Base-by-base conservation (phyloP, 2,797 vertebrate genomes). In the Acanthopagrus latus region DNA sequence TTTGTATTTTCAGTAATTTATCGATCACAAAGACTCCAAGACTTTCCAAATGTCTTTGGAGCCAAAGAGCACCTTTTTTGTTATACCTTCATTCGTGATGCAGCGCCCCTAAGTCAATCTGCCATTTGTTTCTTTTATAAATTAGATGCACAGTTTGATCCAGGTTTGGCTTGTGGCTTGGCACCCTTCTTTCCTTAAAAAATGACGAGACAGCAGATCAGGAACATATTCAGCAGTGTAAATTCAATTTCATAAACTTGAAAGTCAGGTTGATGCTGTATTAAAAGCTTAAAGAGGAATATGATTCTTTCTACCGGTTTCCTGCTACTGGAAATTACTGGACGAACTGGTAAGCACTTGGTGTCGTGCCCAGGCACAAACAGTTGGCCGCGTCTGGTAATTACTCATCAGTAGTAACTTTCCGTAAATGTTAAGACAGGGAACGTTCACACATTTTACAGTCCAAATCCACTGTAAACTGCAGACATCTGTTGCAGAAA, bases 391-490 rank as follows among this genome's bases (percentile, higher is more conserved):
- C 5, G n/a, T 29, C 4, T 62, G 38, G 27, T 69, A 64, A 64
- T 75, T 46, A 54, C 62, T 64, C 43, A 71, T 20, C 50, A 64
- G 25, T 54, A n/a, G 60, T 13, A 67, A 65, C 44, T 16, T 58
- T 65, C 50, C 76, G 67, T 50, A 63, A 73, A 70, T 25, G 48
- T 60, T 38, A 43, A 68, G 33, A 62, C 38, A 10, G 10, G 2
- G 20, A 58, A 5, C 3, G 4, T 16, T 76, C 7, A 54, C 54
- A 41, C 3, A 62, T 27, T 62, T 80, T 60, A 47, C 54, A 44
- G 41, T 59, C 58, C 43, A 66, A 81, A 73, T 69, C 44, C 18
- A 21, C 5, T 55, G 55, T 41, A 80, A 66, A 73, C 48, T 64
- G 51, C 55, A 59, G 60, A 54, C 18, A 46, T 74, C 43, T 68